Evolutionary conservation across 92 coral and sea anemone genomes (phyloP).

Genomic region (Anthopleura xanthogrammica): DNA sequence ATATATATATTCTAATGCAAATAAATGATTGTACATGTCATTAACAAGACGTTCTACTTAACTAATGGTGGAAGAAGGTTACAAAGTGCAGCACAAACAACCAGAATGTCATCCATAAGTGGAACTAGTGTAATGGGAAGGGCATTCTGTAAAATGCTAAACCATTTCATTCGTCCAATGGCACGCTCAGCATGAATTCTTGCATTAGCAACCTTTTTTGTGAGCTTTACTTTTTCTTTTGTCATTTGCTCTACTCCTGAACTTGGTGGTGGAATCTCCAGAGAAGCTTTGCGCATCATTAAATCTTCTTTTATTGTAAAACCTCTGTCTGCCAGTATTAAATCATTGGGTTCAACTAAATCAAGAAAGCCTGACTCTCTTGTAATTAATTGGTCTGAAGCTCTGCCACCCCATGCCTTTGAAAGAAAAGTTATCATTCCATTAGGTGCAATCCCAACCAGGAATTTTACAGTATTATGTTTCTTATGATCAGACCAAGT

Average conservation of each 20-base stretch:
- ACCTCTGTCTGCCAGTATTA: slow-evolving; percentile 68
- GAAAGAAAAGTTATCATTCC: slow-evolving; percentile 61
- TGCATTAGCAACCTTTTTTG: slow-evolving; percentile 57
- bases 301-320: slow-evolving; percentile 54
- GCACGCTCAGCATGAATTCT: slow-evolving; percentile 53
- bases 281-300: slow-evolving; percentile 42
- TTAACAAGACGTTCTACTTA: not conserved
- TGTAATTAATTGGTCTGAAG: slow-evolving; percentile 57
- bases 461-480: slow-evolving; percentile 56
- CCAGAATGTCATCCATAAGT: slow-evolving; percentile 42
- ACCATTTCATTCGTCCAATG: slow-evolving; percentile 54
- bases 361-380: slow-evolving; percentile 52
- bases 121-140: slow-evolving; percentile 52
- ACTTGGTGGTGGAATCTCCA: slow-evolving; percentile 64
- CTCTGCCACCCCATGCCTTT: slow-evolving; percentile 63
- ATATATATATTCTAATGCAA: not conserved
- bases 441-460: slow-evolving; percentile 72
- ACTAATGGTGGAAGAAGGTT: not conserved
- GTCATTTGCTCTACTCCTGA: slow-evolving; percentile 64
- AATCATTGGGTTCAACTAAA: slow-evolving; percentile 54
- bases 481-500: slow-evolving; percentile 68
- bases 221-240: slow-evolving; percentile 40
- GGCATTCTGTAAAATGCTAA: slow-evolving; percentile 32
- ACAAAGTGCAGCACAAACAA: slow-evolving; percentile 2
- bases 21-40: not conserved